Evolutionary conservation across 1,140 invertebrate genomes (phyloP).

Genomic region (Rhizoglyphus robini): DNA sequence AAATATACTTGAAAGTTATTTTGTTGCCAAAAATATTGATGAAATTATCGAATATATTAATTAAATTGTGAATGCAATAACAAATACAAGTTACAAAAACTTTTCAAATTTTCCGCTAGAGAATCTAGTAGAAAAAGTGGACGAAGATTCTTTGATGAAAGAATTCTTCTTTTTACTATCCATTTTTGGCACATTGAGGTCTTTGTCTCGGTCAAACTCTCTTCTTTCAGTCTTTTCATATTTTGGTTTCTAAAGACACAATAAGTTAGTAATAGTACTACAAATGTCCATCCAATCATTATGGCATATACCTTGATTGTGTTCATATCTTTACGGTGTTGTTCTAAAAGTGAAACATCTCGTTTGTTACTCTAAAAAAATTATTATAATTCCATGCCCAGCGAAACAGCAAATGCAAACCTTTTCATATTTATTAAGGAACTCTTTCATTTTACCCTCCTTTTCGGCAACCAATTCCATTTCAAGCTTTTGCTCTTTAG

Average conservation of each 20-base stretch:
- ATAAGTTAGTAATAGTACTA: background rate
- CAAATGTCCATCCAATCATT: background rate
- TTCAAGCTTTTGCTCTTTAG: background rate
- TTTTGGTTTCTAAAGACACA: background rate
- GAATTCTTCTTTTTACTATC: conserved; percentile 15
- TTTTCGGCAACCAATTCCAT: background rate
- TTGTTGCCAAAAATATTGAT: too few species aligned
- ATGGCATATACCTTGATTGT: conserved; percentile 13
- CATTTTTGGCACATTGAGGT: background rate
- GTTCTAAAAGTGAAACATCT: background rate
- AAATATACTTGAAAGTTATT: too few species aligned
- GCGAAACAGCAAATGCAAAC: too few species aligned
- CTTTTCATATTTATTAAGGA: background rate
- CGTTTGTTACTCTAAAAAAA: conserved; percentile 16
- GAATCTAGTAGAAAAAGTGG: background rate
- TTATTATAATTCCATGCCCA: too few species aligned
- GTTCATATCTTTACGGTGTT: background rate
- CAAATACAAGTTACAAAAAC: background rate
- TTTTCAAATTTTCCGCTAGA: conserved; percentile 16
- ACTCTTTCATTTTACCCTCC: conserved; percentile 3
- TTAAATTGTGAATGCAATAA: too few species aligned
- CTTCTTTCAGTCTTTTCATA: conserved; percentile 1
- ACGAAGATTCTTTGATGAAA: background rate
- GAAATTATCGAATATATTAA: too few species aligned
- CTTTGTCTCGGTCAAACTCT: conserved; percentile 20